Evolutionary conservation across 2,113 vertebrate genomes (phyloP).

Genomic region (Dipodomys stephensi): DNA sequence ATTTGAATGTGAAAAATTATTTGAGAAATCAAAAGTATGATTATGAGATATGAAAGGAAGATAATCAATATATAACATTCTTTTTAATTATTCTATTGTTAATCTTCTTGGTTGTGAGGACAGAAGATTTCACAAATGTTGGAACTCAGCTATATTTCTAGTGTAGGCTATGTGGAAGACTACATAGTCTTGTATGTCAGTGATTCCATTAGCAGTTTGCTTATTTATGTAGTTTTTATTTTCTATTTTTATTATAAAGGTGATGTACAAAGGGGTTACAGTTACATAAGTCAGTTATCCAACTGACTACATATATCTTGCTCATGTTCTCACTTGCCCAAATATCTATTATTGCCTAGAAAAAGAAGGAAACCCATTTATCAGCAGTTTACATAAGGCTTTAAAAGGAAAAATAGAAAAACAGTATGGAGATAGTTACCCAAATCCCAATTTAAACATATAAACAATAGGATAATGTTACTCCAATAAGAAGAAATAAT

Average conservation of each 20-base stretch:
- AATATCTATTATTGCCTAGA: not conserved
- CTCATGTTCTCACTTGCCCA: not conserved
- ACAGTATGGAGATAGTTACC: not conserved
- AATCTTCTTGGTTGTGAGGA: not conserved
- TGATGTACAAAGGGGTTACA: no score
- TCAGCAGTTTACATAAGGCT: constrained; percentile 41
- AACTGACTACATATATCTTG: not conserved
- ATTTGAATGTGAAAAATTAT: not conserved
- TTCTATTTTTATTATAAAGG: no score
- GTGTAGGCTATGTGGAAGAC: not conserved
- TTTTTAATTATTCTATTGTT: not conserved
- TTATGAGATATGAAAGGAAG: not conserved
- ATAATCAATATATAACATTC: not conserved
- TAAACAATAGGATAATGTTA: not conserved
- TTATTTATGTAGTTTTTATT: no score
- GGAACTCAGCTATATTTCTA: not conserved
- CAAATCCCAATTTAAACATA: constrained; percentile 12
- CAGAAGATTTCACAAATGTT: not conserved
- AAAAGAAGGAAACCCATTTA: not conserved
- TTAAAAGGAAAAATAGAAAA: constrained; percentile 17
- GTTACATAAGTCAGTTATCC: no score
- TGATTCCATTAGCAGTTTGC: not conserved
- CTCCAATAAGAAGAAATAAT: constrained; percentile 31
- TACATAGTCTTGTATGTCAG: not conserved
- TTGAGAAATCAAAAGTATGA: not conserved